These are phyloP conservation scores for Diploscapter pachys DNA, from an alignment of 1,140 invertebrate genomes.

Conservation along the genomic window DNA sequence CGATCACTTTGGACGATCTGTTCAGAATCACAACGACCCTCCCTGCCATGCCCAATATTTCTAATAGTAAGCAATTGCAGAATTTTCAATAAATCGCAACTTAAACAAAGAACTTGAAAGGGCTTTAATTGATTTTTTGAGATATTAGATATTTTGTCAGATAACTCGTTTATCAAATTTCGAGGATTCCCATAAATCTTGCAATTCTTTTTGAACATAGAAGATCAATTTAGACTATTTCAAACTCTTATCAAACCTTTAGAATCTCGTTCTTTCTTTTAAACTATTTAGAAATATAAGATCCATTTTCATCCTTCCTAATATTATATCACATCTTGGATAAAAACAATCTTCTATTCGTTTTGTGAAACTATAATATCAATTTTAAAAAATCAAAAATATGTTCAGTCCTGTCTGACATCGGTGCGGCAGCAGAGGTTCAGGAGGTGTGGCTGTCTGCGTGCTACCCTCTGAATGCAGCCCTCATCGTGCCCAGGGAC, in stretches of 20 bases:
- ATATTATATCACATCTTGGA: too few species aligned
- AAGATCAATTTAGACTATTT: too few species aligned
- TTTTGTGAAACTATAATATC: background rate
- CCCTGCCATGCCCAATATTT: conserved; percentile 34
- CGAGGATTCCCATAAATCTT: too few species aligned
- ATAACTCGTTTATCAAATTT: too few species aligned
- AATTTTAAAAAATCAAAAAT: background rate
- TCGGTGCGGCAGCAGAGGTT: conserved; percentile 30
- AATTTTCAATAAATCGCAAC: background rate
- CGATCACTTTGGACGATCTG: conserved; percentile 35
- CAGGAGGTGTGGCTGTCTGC: conserved; percentile 40
- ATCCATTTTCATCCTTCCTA: too few species aligned
- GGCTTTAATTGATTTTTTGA: background rate
- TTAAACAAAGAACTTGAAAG: conserved; percentile 7
- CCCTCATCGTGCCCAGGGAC: conserved; percentile 33
- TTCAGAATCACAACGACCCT: conserved; percentile 22
- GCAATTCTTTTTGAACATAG: too few species aligned
- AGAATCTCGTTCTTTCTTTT: too few species aligned
- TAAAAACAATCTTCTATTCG: too few species aligned
- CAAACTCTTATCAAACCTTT: too few species aligned
- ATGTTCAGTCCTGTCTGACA: conserved; percentile 32
- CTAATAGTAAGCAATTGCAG: conserved; percentile 4
- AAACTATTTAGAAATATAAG: too few species aligned
- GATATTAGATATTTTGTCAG: too few species aligned
- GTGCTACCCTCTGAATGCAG: conserved; percentile 35